Conservation (phyloP, 2,113 vertebrate species). For the Psephotus haematonotus region DNA sequence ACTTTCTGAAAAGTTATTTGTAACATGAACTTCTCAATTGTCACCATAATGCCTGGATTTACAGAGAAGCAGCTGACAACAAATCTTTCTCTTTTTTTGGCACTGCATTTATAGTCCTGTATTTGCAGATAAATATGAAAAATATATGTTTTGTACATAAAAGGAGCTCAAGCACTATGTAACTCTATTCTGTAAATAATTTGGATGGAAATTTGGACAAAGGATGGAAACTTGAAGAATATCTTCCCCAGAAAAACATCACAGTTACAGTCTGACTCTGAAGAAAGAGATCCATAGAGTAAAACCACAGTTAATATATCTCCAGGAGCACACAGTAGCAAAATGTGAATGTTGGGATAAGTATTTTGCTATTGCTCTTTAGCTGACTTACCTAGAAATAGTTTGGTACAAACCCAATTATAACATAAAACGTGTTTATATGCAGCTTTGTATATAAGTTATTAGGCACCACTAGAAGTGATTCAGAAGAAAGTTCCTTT, state of each 20-base stretch:
- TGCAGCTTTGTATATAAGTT: neutral
- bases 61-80: neutral
- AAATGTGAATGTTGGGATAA: neutral
- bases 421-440: neutral
- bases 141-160: neutral
- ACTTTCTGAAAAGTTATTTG: neutral
- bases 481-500: constrained; percentile 22
- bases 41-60: neutral
- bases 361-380: constrained; percentile 5
- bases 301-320: neutral
- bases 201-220: neutral
- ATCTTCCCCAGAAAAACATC: neutral
- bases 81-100: neutral
- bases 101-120: neutral
- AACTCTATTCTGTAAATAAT: neutral
- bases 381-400: constrained; percentile 34
- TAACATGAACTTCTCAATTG: neutral
- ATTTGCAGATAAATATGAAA: neutral
- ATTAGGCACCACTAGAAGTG: constrained; percentile 11
- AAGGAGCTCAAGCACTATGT: neutral
- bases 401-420: neutral
- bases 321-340: neutral
- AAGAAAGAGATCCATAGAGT: neutral
- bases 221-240: neutral
- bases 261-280: neutral